A percentile compares a stretch with the other conserved stretches of the same genome.
Evolutionary conservation across 2,888 invertebrate genomes (phyloP).

Genomic region (Pachliopta kotzebuea): DNA sequence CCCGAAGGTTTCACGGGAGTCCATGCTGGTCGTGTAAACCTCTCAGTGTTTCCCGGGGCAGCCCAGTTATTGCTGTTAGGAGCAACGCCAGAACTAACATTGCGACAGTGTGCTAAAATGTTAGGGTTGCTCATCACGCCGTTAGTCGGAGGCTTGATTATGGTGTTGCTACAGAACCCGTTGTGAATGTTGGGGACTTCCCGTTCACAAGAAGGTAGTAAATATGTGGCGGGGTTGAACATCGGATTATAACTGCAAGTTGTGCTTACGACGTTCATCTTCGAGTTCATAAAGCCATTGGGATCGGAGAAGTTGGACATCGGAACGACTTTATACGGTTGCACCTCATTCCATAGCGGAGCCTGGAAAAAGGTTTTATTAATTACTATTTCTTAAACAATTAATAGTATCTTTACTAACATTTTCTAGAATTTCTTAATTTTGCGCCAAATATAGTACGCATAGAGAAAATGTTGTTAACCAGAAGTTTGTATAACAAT

Average conservation of each 20-base stretch:
- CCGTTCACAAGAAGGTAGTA: conserved; percentile 26
- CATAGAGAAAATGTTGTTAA: too few relatives aligned
- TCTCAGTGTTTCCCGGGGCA: conserved; percentile 25
- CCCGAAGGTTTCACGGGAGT: conserved; percentile 36
- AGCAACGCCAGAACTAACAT: conserved; percentile 14
- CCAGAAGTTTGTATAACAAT: too few relatives aligned
- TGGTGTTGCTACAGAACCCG: conserved; percentile 17
- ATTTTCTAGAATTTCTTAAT: too few relatives aligned
- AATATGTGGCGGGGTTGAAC: conserved; percentile 27
- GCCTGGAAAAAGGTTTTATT: conserved; percentile 37
- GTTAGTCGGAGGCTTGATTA: conserved; percentile 1
- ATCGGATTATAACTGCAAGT: conserved; percentile 21
- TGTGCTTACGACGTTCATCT: conserved; percentile 33
- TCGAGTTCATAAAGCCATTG: conserved; percentile 32
- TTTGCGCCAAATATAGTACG: too few relatives aligned
- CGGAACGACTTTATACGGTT: conserved; percentile 32
- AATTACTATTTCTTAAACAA: too few relatives aligned
- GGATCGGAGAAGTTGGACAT: conserved; percentile 31
- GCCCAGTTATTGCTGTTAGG: conserved; percentile 31
- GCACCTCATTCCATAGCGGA: conserved; percentile 39
- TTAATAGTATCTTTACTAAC: too few relatives aligned
- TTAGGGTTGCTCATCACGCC: conserved; percentile 5
- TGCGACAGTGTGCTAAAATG: conserved; percentile 18
- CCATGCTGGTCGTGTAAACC: conserved; percentile 33
- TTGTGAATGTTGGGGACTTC: conserved; percentile 15